Evolutionary conservation across 1,140 invertebrate species (phyloP).

Genomic region (Lepidostoma basale): DNA sequence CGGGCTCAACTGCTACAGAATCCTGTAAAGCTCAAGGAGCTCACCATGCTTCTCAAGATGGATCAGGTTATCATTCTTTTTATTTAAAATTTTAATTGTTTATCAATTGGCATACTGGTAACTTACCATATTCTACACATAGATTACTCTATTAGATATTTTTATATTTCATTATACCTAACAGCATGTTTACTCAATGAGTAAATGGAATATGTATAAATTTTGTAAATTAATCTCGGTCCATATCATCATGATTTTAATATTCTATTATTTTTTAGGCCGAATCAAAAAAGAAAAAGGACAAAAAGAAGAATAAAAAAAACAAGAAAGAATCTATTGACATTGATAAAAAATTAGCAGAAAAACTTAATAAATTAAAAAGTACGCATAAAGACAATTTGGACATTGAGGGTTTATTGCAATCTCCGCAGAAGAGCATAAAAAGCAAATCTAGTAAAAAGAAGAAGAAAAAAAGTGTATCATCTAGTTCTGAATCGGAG

Average conservation of each 20-base stretch:
- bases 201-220: no score
- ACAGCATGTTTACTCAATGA: no score
- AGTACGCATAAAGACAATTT: constrained; percentile 53
- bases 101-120: no score
- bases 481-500: constrained; percentile 56
- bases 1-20: constrained; percentile 82
- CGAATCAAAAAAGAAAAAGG: constrained; percentile 49
- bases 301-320: constrained; percentile 63
- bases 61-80: constrained; percentile 57
- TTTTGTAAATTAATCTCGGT: no score
- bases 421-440: not conserved
- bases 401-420: constrained; percentile 37
- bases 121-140: no score
- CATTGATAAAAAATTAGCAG: constrained; percentile 61
- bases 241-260: no score
- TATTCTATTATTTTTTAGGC: constrained; percentile 11
- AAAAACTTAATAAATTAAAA: constrained; percentile 61
- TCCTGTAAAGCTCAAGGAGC: constrained; percentile 86
- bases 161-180: not conserved
- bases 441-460: constrained; percentile 47
- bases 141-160: no score
- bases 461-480: constrained; percentile 52
- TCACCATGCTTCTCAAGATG: constrained; percentile 75
- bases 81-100: constrained; percentile 32
- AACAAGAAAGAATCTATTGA: constrained; percentile 59